phyloP scores from a whole-genome alignment of 2,888 invertebrate species.

The Cosmorhoe ocellata region DNA sequence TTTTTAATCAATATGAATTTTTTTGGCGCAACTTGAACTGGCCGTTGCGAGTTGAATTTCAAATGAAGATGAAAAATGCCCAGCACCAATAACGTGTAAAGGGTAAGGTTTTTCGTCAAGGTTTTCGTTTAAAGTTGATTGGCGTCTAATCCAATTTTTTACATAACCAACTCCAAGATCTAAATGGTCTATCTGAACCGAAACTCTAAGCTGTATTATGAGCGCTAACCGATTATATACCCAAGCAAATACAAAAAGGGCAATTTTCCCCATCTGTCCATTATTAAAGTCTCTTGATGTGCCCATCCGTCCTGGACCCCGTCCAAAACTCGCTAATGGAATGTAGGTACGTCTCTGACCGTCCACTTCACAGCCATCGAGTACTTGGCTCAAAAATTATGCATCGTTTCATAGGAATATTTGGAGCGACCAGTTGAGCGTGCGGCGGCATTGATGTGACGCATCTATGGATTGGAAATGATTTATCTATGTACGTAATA shows the following conservation, averaged over 20 bases:
- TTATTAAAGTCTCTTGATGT: slow-evolving; percentile 42
- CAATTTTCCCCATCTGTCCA: slow-evolving; percentile 36
- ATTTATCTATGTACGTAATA: slow-evolving; percentile 6
- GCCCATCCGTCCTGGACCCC: slow-evolving; percentile 54
- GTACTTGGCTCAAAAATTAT: slow-evolving; percentile 67
- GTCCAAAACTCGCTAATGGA: slow-evolving; percentile 76
- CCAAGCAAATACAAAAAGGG: not conserved
- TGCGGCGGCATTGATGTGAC: slow-evolving; percentile 34
- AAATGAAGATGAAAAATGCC: too few relatives aligned
- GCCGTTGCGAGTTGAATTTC: too few relatives aligned
- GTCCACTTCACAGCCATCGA: slow-evolving; percentile 57
- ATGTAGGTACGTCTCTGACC: slow-evolving; percentile 68
- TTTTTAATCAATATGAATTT: too few relatives aligned
- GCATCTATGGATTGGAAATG: slow-evolving; percentile 19
- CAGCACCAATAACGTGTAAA: too few relatives aligned
- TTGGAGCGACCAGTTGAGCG: slow-evolving; percentile 29
- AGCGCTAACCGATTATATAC: too few relatives aligned
- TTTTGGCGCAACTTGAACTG: too few relatives aligned
- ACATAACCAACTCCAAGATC: too few relatives aligned
- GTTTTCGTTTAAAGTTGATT: too few relatives aligned
- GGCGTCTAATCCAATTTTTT: too few relatives aligned
- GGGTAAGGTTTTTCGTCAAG: too few relatives aligned
- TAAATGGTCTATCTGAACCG: too few relatives aligned
- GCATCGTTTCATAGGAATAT: slow-evolving; percentile 55
- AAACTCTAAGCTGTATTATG: too few relatives aligned